Evolutionary conservation across 2,797 vertebrate genomes (phyloP).

Genomic region (Sebastes taczanowskii): DNA sequence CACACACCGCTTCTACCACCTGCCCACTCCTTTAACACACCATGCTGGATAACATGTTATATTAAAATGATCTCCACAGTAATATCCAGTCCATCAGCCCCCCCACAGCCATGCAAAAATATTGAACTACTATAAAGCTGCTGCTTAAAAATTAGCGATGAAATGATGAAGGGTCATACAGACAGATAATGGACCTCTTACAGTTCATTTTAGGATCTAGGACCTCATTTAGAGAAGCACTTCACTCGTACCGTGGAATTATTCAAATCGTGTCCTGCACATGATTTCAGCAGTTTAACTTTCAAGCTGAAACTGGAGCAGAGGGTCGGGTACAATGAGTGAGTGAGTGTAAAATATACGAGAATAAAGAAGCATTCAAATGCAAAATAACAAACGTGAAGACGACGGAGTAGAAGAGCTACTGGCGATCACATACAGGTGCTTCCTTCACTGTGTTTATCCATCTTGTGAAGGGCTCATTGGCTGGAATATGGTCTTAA

Average conservation of each 20-base stretch:
- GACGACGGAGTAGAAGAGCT: not conserved
- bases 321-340: not conserved
- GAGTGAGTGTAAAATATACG: not conserved
- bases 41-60: constrained; percentile 1
- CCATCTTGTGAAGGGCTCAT: no score
- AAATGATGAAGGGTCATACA: constrained; percentile 25
- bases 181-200: constrained; percentile 36
- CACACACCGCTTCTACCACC: constrained; percentile 46
- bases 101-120: not conserved
- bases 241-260: constrained; percentile 6
- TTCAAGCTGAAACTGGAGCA: not conserved
- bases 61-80: constrained; percentile 24
- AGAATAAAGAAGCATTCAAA: not conserved
- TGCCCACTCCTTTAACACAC: constrained; percentile 57
- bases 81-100: constrained; percentile 23
- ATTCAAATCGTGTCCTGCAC: not conserved
- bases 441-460: no score
- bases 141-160: not conserved
- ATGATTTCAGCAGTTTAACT: not conserved
- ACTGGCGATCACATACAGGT: no score
- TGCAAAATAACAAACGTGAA: not conserved
- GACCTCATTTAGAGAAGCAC: constrained; percentile 19
- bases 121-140: not conserved
- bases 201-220: constrained; percentile 22
- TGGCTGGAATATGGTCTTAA: not conserved